phyloP scores from a whole-genome alignment of 2,888 invertebrate species.

The Branchipolynoe longqiensis region DNA sequence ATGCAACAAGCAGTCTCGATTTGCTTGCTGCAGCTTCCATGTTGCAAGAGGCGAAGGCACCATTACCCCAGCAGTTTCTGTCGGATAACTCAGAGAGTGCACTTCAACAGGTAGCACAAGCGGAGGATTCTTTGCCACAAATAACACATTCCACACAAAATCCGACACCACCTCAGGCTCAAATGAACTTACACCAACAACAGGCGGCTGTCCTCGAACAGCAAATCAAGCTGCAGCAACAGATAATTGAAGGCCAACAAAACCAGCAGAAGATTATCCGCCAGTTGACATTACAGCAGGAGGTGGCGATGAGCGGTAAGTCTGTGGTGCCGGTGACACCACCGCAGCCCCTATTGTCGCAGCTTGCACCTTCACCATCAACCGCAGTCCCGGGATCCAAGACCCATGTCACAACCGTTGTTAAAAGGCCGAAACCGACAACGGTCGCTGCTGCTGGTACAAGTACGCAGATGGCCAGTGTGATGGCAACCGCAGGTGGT shows the following conservation, averaged over 20 bases:
- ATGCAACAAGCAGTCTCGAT: conserved; percentile 29
- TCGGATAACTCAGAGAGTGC: background rate
- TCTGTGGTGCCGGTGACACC: background rate
- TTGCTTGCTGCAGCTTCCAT: conserved; percentile 26
- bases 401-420: background rate
- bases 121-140: background rate
- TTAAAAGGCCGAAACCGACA: background rate
- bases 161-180: background rate
- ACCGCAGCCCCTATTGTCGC: background rate
- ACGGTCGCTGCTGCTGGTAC: background rate
- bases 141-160: background rate
- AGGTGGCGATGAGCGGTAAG: background rate
- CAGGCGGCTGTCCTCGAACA: conserved; percentile 24
- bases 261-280: conserved; percentile 23
- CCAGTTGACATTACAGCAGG: conserved; percentile 22
- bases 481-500: conserved; percentile 27
- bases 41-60: conserved; percentile 40
- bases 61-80: background rate
- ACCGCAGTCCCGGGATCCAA: background rate
- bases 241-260: conserved; percentile 5
- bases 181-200: conserved; percentile 3
- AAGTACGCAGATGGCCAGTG: conserved; percentile 50
- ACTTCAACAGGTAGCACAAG: background rate
- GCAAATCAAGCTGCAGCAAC: conserved; percentile 47
- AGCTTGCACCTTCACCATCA: background rate